Base-by-base conservation (phyloP, 2,113 vertebrate genomes). In the Oryzias curvinotus region DNA sequence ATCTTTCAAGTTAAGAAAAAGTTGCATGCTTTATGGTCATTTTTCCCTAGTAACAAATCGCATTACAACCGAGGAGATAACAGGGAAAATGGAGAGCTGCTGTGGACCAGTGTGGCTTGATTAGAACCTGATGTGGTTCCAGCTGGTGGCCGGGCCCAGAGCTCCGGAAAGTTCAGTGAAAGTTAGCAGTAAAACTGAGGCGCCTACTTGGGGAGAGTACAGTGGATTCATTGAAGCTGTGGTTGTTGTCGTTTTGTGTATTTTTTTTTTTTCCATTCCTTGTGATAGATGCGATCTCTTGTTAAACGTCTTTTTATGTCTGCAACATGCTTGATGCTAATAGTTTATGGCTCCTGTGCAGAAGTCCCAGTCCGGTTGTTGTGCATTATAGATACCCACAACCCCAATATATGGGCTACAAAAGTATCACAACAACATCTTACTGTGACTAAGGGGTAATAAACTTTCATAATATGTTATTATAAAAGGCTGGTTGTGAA, bases 41-140 rank as follows among this genome's bases (percentile, higher is more conserved):
- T 36, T 36, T 36, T 36, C 7, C 30, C 30, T 36, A 1, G 15
- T 46, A 4, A 1, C n/a, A n/a, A n/a, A n/a, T n/a, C n/a, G n/a
- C 44, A 36, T 41, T 68, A 18, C 47, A 43, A 53, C 69, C 41
- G 19, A 50, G 56, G 36, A 68, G 28, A 61, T 15, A 62, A 55
- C 49, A 70, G 19, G 19, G 58, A 48, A 65, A 53, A 57, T 8
- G 54, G 25, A 57, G 64, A 78, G 62, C 17, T 21, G 55, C 19
- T 0, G 43, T 46, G 28, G 64, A 53, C 45, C 30, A 18, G 68
- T 62, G 30, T 43, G 42, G 28, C 43, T 47, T 87, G 87, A 88
- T 86, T 77, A 83, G 77, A 85, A 75, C 83, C 73, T 88, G 80
- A 89, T 83, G 85, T 81, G 66, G 71, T 41, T 65, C 71, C 82